Conservation (phyloP, 2,797 vertebrate genomes). For the Sarcophilus harrisii region DNA sequence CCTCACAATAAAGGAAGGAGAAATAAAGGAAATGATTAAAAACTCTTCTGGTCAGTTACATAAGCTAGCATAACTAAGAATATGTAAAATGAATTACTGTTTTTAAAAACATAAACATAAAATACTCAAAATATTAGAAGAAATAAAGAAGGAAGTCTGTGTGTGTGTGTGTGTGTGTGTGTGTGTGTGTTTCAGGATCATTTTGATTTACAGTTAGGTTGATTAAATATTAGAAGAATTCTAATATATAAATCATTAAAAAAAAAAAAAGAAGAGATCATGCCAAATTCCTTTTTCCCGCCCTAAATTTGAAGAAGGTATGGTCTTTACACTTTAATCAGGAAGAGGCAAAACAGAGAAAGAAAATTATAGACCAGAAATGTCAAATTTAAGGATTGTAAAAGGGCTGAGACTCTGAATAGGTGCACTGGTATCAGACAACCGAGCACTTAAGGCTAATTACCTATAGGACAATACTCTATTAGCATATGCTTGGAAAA, state of each 20-base stretch:
- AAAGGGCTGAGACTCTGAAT: too few relatives aligned
- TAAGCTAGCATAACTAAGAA: neutral
- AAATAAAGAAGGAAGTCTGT: neutral
- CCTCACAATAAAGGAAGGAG: neutral
- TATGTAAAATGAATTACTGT: neutral
- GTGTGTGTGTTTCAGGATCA: neutral
- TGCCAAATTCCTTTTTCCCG: neutral
- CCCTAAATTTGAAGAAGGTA: neutral
- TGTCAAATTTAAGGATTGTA: too few relatives aligned
- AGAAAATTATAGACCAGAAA: neutral
- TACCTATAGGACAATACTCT: too few relatives aligned
- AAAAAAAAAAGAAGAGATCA: neutral
- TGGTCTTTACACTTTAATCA: too few relatives aligned
- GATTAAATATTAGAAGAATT: neutral
- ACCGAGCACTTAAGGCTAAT: too few relatives aligned
- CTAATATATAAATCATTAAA: neutral
- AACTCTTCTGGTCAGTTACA: neutral
- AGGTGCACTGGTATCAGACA: too few relatives aligned
- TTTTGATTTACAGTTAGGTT: neutral
- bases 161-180: too few relatives aligned
- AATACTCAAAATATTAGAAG: neutral
- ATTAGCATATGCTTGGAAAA: too few relatives aligned
- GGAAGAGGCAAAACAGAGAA: neutral
- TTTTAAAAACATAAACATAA: neutral
- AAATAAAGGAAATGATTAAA: neutral